Conservation (phyloP, 2,113 vertebrate genomes). For the Alligator sinensis region DNA sequence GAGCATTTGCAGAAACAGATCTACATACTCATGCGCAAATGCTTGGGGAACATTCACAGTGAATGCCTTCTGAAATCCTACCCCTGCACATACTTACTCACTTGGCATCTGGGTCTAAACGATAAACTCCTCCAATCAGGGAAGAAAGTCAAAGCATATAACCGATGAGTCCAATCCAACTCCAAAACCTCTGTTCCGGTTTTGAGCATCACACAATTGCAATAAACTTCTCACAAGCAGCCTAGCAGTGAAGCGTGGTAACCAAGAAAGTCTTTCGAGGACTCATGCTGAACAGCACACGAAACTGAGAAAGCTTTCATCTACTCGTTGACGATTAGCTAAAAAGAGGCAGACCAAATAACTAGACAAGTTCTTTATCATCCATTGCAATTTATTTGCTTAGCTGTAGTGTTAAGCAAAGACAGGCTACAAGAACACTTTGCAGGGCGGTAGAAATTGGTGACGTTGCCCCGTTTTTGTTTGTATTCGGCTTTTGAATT, state of each 20-base stretch:
- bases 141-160: neutral
- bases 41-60: neutral
- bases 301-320: slow-evolving; percentile 39
- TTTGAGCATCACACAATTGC: neutral
- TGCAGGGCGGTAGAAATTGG: neutral
- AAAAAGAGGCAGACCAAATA: neutral
- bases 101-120: neutral
- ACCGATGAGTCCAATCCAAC: neutral
- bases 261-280: slow-evolving; percentile 49
- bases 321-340: slow-evolving; percentile 49
- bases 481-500: neutral
- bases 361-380: neutral
- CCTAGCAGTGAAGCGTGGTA: slow-evolving; percentile 30
- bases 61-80: neutral
- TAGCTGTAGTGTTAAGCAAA: neutral
- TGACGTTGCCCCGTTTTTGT: neutral
- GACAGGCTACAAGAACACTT: neutral
- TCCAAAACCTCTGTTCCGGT: neutral
- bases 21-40: neutral
- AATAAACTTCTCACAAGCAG: neutral
- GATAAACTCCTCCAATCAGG: neutral
- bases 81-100: neutral
- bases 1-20: neutral
- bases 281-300: slow-evolving; percentile 43
- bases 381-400: neutral